Base-by-base conservation (phyloP, 2,797 vertebrate species). In the Anas georgica region DNA sequence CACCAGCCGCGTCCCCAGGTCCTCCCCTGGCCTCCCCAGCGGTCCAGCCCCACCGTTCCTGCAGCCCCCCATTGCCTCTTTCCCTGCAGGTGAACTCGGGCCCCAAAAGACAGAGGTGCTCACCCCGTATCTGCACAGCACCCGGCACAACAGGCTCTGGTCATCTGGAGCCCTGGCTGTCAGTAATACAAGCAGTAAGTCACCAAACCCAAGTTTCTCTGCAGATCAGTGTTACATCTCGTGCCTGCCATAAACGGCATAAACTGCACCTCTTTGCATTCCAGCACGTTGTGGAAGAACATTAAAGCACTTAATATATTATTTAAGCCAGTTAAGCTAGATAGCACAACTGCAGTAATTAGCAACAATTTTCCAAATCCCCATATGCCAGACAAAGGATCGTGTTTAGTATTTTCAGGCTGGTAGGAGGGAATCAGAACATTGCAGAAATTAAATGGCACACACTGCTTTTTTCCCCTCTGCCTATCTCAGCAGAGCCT, bases 271-370 rank as follows among this genome's bases (percentile, higher is more conserved):
- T 90, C 88, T 91, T 75, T 48, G 72, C 90, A 85, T 95, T 92
- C 81, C 66, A 93, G 75, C 4, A 0, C 29, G 55, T 62, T 87
- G 88, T 62, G 69, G 76, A 91, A 94, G 91, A 87, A 73, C 94
- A 72, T 94, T 94, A 96, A 95, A 91, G 86, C 81, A 91, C 93
- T 95, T 96, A 96, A 94, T 93, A 80, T 87, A 94, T 96, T 95
- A 95, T 96, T 96, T 91, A 91, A 93, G 75, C 68, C 88, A 64
- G 72, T 94, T 85, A 93, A 96, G 86, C 10, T 5, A 78, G 81
- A 85, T 83, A 87, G 94, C 90, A 91, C 88, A 94, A 97, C 64
- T 90, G 94, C 94, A 86, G 72, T 94, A 94, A 96, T 95, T 95
- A 97, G 91, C 86, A 91, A 63, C 88, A 91, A 89, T 77, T 97